Percentiles rank a stretch among this genome's conserved stretches.
Evolutionary conservation across 2,113 vertebrate genomes (phyloP).

Genomic region (Clarias magur): DNA sequence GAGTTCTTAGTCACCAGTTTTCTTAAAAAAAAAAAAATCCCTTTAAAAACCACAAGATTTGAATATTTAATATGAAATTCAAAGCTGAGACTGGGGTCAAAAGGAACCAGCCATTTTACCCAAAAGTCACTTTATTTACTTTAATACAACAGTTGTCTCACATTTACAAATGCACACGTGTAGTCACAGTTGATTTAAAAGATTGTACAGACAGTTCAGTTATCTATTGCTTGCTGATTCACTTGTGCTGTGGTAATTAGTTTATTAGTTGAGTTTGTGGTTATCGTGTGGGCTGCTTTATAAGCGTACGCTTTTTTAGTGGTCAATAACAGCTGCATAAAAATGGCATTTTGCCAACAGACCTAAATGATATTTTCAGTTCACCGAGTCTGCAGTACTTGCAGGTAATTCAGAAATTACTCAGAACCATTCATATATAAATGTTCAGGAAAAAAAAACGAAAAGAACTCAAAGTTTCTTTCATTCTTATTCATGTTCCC

Average conservation of each 20-base stretch:
- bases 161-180: background rate
- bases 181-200: background rate
- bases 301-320: conserved; percentile 17
- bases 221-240: background rate
- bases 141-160: background rate
- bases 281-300: conserved; percentile 29
- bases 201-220: background rate
- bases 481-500: background rate
- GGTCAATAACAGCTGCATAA: conserved; percentile 25
- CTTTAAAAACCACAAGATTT: conserved; percentile 36
- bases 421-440: background rate
- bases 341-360: conserved; percentile 28
- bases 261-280: conserved; percentile 17
- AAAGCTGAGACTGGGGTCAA: background rate
- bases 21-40: conserved; percentile 41
- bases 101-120: background rate
- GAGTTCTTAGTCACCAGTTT: conserved; percentile 54
- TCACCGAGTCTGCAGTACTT: background rate
- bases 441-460: background rate
- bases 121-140: background rate
- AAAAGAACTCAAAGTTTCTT: background rate
- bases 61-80: conserved; percentile 25
- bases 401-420: background rate
- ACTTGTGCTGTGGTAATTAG: background rate
- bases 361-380: conserved; percentile 23